Evolutionary conservation across 2,113 vertebrate species (phyloP).

Genomic region (Daubentonia madagascariensis): DNA sequence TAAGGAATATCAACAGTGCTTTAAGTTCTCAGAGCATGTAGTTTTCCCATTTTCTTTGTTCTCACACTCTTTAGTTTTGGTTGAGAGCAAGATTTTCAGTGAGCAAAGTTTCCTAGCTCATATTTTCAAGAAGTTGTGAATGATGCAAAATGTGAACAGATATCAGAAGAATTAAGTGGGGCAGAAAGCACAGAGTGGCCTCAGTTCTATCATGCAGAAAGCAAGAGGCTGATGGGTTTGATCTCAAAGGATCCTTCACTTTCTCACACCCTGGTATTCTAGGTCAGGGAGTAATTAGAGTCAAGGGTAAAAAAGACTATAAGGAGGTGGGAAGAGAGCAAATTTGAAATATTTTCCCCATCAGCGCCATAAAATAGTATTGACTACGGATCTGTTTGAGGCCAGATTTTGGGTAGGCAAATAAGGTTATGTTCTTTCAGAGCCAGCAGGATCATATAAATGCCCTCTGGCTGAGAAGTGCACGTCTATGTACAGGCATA

Average conservation of each 20-base stretch:
- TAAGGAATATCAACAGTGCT: background rate
- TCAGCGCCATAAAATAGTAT: background rate
- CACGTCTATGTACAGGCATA: too few relatives aligned
- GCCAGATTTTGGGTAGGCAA: background rate
- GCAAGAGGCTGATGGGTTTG: conserved; percentile 11
- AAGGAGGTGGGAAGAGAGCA: background rate
- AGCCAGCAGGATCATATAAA: background rate
- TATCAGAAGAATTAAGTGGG: conserved; percentile 42
- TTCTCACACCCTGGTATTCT: conserved; percentile 31
- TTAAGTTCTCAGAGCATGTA: background rate
- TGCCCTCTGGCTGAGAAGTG: background rate
- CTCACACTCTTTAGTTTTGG: background rate
- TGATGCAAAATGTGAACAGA: conserved; percentile 8
- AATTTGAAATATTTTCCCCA: conserved; percentile 3
- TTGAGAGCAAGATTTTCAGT: conserved; percentile 17
- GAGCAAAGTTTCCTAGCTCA: background rate
- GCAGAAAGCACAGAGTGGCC: conserved; percentile 11
- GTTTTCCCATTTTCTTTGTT: background rate
- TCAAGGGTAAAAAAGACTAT: background rate
- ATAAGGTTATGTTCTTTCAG: background rate
- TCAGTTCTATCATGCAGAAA: conserved; percentile 22
- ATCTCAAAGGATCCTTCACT: conserved; percentile 37
- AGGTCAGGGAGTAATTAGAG: conserved; percentile 49
- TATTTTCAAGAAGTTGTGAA: conserved; percentile 42
- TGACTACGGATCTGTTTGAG: background rate